Evolutionary conservation across 1,140 invertebrate genomes (phyloP), one percentile per base, ranked within the genome.

Genomic region (Saccostrea glomerata): DNA sequence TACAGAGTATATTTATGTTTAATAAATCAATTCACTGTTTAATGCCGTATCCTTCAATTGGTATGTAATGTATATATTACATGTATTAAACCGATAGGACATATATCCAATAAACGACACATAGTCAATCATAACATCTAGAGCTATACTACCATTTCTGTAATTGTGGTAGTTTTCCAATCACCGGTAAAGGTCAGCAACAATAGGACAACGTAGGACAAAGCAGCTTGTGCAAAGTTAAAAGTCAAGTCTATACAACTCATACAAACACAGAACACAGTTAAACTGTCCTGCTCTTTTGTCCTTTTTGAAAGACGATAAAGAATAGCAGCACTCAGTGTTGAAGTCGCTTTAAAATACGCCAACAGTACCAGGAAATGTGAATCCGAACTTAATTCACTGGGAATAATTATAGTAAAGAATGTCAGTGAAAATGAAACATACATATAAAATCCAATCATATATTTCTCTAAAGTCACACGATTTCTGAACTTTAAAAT

Each of bases 291-390:
- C 30, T 30, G 11, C 25, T 77, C 70, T 13, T 77, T 36, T 36
- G 70, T 77, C 15, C 25, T 30, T 30, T 77, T 36, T 15, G 70
- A 30, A 36, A 77, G 25, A 15, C 70, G 23, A 36, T 77, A 77
- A 6, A 77, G 70, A 30, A 77, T 36, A 15, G 70, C 70, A 40
- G 70, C 70, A 77, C 12, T 77, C 11, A 77, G 7, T 11, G 70
- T 77, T 25, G 25, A 77, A 12, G 70, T 77, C 25, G 70, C 70
- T 30, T 77, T 77, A 36, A 77, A 77, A 15, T 77, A 77, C 11
- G 70, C 23, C 25, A 77, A 30, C 9, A 77, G 25, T 25, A 77
- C 9, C 12, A 77, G 25, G 15, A 77, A 25, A 36, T 77, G 25
- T 2, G 13, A 6, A 30, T 77, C 70, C 6, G 23, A 77, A 15